Percentiles rank a stretch among this genome's conserved stretches.
phyloP scores from a whole-genome alignment of 2,113 vertebrate genomes.

The Seriola rivoliana region DNA sequence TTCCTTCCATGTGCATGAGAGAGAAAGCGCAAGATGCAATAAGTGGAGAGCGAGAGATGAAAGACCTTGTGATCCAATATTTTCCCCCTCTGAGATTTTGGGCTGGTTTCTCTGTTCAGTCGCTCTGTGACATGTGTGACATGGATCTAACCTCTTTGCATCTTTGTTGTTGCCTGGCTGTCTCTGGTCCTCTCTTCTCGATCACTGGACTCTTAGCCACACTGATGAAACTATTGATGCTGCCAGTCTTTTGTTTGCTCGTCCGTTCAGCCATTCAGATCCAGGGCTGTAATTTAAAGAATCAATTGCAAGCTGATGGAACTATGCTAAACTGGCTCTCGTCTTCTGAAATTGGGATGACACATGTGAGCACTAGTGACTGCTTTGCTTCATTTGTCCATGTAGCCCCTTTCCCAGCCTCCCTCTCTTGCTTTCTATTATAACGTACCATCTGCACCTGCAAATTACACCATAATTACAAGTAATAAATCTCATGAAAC shows the following conservation, averaged over 20 bases:
- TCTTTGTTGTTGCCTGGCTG: slow-evolving; percentile 55
- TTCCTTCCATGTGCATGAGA: slow-evolving; percentile 58
- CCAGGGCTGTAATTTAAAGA: slow-evolving; percentile 67
- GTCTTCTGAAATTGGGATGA: slow-evolving; percentile 43
- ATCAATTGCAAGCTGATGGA: slow-evolving; percentile 66
- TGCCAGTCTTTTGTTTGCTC: slow-evolving; percentile 59
- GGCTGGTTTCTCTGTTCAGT: slow-evolving; percentile 49
- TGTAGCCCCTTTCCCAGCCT: not conserved
- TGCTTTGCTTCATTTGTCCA: slow-evolving; percentile 36
- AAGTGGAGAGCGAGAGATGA: slow-evolving; percentile 74
- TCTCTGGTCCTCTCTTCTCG: slow-evolving; percentile 53
- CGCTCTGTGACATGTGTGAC: slow-evolving; percentile 56
- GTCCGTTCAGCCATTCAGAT: slow-evolving; percentile 57
- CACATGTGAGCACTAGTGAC: slow-evolving; percentile 26
- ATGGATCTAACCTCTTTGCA: slow-evolving; percentile 64
- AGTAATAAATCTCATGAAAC: slow-evolving; percentile 67
- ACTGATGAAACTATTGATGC: slow-evolving; percentile 61
- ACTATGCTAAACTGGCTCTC: slow-evolving; percentile 42
- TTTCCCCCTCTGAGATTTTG: slow-evolving; percentile 62
- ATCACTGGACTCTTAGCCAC: slow-evolving; percentile 38
- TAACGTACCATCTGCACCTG: slow-evolving; percentile 63
- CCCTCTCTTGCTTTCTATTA: slow-evolving; percentile 37
- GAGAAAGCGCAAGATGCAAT: slow-evolving; percentile 56
- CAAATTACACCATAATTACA: slow-evolving; percentile 70
- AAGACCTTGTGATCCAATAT: slow-evolving; percentile 66